phyloP scores from a whole-genome alignment of 2,797 vertebrate genomes.

The Triplophysa yarkandensis region DNA sequence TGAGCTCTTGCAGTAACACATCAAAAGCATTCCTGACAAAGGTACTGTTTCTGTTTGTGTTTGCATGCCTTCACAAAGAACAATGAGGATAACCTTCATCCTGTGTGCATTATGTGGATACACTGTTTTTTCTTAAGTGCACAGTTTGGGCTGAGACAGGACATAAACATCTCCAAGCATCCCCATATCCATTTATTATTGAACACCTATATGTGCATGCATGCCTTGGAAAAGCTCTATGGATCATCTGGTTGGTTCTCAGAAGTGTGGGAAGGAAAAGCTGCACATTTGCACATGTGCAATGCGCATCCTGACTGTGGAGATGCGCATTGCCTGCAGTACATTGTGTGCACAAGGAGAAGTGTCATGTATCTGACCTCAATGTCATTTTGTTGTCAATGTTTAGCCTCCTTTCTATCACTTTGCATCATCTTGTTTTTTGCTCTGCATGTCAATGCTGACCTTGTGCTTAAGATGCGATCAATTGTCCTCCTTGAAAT shows the following conservation, averaged over 20 bases:
- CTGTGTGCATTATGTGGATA: conserved; percentile 29
- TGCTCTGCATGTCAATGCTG: conserved; percentile 7
- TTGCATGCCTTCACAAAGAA: conserved; percentile 64
- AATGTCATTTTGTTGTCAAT: conserved; percentile 25
- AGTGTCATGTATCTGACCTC: conserved; percentile 51
- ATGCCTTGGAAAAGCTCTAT: neutral
- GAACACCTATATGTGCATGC: neutral
- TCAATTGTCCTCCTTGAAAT: neutral
- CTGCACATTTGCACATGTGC: conserved; percentile 73
- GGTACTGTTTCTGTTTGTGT: conserved; percentile 72
- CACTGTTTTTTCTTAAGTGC: conserved; percentile 16
- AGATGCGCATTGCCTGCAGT: conserved; percentile 74
- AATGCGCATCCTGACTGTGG: conserved; percentile 68
- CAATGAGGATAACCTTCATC: conserved; percentile 50
- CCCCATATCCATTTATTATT: conserved; percentile 18
- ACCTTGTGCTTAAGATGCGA: neutral
- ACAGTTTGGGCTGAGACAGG: neutral
- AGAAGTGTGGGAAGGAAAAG: neutral
- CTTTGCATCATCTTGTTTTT: neutral
- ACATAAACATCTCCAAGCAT: conserved; percentile 7
- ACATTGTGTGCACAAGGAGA: conserved; percentile 66
- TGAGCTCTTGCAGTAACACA: conserved; percentile 68
- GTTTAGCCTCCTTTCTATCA: neutral
- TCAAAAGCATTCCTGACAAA: conserved; percentile 70
- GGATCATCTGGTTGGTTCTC: neutral